phyloP scores from a whole-genome alignment of 2,888 invertebrate genomes.

The Tenthredo notha region DNA sequence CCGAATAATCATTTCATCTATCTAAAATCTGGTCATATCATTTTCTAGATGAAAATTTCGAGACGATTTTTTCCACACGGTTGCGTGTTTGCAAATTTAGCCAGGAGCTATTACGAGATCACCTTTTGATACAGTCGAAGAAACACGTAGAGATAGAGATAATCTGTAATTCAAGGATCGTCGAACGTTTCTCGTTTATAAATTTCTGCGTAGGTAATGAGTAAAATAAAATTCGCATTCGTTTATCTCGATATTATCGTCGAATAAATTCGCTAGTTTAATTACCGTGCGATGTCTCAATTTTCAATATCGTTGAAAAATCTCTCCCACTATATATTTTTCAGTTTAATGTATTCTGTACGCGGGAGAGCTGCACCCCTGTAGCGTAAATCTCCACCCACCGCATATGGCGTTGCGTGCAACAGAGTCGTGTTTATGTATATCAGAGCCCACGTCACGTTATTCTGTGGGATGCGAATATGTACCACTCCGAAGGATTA shows the following conservation, averaged over 20 bases:
- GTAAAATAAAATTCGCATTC: neutral
- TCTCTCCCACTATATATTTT: neutral
- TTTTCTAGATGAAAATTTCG: neutral
- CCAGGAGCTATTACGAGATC: neutral
- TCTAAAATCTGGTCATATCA: neutral
- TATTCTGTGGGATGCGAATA: constrained; percentile 53
- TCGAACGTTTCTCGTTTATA: neutral
- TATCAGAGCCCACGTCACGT: constrained; percentile 60
- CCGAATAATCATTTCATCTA: neutral
- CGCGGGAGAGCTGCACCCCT: constrained; percentile 18
- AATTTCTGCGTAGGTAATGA: neutral
- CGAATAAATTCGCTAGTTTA: neutral
- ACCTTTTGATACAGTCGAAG: neutral
- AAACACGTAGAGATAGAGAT: neutral
- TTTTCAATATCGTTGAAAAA: neutral
- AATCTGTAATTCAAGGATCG: neutral
- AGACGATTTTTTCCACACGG: neutral
- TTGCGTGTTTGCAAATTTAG: neutral
- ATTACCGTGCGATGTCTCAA: neutral
- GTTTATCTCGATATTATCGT: neutral
- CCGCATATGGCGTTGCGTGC: constrained; percentile 61
- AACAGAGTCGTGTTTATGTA: constrained; percentile 60
- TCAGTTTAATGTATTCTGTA: constrained; percentile 23
- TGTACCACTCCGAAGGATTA: neutral
- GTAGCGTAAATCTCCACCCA: constrained; percentile 65